Evolutionary conservation across 2,113 vertebrate genomes (phyloP).

Genomic region (Setophaga coronata): DNA sequence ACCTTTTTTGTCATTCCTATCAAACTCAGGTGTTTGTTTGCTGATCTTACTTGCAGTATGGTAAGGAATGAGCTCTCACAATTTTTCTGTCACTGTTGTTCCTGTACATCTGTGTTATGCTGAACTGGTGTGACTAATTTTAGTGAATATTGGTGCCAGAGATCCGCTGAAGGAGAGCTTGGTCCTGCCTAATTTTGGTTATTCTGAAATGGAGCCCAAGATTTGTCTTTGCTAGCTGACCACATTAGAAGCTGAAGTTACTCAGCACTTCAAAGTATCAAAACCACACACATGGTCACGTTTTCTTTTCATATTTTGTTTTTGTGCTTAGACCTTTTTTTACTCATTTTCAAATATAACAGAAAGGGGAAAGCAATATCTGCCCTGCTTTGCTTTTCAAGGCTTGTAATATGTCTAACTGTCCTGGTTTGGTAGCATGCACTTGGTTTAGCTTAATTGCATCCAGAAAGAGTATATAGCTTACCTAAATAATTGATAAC

Average conservation of each 20-base stretch:
- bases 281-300: fast-evolving
- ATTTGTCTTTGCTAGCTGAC: not conserved
- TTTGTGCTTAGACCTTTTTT: not conserved
- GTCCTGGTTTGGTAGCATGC: not conserved
- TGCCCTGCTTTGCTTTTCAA: not conserved
- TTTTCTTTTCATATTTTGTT: not conserved
- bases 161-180: not conserved
- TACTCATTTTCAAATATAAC: not conserved
- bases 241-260: not conserved
- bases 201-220: not conserved
- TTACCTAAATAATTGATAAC: slow-evolving; percentile 29
- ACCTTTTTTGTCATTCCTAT: not conserved
- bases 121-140: not conserved
- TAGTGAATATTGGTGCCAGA: not conserved
- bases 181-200: not conserved
- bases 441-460: not conserved
- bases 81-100: not conserved
- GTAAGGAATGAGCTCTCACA: not conserved
- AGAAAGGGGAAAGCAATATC: not conserved
- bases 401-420: not conserved
- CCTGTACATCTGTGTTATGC: not conserved
- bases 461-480: not conserved
- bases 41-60: not conserved
- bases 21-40: not conserved
- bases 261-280: not conserved